Percentiles rank a stretch among this genome's conserved stretches.
These are phyloP conservation scores for Mactromeris polynyma DNA, from an alignment of 2,888 invertebrate genomes.

Conservation along the genomic window DNA sequence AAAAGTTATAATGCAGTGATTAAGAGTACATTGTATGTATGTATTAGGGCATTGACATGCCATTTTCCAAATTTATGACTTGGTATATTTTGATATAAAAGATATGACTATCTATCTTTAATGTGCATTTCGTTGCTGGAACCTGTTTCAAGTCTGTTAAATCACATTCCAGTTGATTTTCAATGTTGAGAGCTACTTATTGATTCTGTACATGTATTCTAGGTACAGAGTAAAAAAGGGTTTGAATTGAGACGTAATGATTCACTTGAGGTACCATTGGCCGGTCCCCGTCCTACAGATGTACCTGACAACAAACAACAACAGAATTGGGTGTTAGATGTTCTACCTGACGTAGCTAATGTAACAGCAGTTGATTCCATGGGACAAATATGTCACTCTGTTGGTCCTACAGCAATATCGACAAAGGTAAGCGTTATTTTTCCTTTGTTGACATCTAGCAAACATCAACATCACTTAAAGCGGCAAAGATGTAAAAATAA, in stretches of 20 bases:
- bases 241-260: background rate
- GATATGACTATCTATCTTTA: no score
- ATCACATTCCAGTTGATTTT: no score
- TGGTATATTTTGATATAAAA: no score
- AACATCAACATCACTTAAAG: no score
- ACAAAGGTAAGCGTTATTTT: background rate
- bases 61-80: no score
- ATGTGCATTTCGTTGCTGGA: no score
- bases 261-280: background rate
- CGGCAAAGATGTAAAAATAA: no score
- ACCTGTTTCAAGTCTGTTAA: no score
- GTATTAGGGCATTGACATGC: no score
- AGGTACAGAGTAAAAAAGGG: background rate
- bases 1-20: no score
- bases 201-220: background rate
- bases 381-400: constrained; percentile 62
- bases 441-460: background rate
- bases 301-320: constrained; percentile 58
- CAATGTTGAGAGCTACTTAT: no score
- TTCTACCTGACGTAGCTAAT: constrained; percentile 3
- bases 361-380: constrained; percentile 64
- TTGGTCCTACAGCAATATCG: background rate
- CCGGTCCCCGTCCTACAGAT: constrained; percentile 21
- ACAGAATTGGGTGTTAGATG: constrained; percentile 67
- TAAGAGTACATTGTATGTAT: no score